Conservation (phyloP, 2,797 vertebrate genomes). For the Mus spretus region DNA sequence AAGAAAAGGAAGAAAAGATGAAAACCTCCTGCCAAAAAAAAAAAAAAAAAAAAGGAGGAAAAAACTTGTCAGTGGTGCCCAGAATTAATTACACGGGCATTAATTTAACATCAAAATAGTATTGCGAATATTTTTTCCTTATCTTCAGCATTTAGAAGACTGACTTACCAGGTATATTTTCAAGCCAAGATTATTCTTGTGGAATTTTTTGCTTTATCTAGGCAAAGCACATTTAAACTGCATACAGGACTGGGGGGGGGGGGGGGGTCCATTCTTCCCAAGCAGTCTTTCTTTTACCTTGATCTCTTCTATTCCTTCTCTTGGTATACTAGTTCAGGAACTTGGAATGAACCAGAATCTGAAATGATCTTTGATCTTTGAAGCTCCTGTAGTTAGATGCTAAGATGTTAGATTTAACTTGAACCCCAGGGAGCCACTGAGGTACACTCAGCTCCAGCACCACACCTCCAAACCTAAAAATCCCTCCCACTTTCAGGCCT, state of each 20-base stretch:
- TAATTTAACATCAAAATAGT: not conserved
- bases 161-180: slow-evolving; percentile 46
- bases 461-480: not conserved
- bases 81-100: slow-evolving; percentile 75
- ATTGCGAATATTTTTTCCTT: slow-evolving; percentile 41
- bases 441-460: not conserved
- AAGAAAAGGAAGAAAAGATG: not conserved
- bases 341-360: not conserved
- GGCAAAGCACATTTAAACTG: slow-evolving; percentile 45
- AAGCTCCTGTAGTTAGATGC: not conserved
- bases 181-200: slow-evolving; percentile 53
- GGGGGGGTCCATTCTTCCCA: not conserved
- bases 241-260: not conserved
- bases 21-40: slow-evolving; percentile 46
- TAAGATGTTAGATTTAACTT: not conserved
- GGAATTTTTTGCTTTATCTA: slow-evolving; percentile 64
- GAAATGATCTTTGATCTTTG: slow-evolving; percentile 10
- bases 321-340: not conserved
- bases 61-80: slow-evolving; percentile 39
- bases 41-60: slow-evolving; percentile 36
- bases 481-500: not conserved
- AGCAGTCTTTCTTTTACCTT: not conserved
- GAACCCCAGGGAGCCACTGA: not conserved
- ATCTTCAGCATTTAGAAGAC: slow-evolving; percentile 59
- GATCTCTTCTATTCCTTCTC: slow-evolving; percentile 23